These are phyloP conservation scores for Oncopeltus fasciatus DNA, from an alignment of 1,140 invertebrate genomes.

Conservation along the genomic window DNA sequence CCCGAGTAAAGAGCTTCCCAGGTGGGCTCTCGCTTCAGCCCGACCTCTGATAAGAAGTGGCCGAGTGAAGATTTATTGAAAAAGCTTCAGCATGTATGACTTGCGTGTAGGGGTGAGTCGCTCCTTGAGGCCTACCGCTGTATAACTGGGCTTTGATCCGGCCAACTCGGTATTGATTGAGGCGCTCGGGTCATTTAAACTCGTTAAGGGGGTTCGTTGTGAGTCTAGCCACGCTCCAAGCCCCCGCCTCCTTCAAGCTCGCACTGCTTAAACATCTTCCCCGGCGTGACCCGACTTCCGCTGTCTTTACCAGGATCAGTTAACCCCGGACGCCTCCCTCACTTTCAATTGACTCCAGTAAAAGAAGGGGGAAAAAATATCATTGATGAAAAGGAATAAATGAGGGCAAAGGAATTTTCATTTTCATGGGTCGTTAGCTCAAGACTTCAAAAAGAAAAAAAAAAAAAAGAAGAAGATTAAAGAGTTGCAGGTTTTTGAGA, in stretches of 20 bases:
- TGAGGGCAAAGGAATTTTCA: no score
- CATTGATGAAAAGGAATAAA: not conserved
- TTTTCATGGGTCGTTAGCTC: no score
- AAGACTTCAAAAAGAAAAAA: no score
- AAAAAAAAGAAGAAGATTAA: no score
- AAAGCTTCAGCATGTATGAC: not conserved
- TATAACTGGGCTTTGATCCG: conserved; percentile 4
- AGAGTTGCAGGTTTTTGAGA: no score
- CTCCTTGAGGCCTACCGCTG: no score
- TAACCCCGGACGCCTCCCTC: not conserved
- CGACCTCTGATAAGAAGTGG: not conserved
- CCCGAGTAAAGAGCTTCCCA: no score
- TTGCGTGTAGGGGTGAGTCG: no score
- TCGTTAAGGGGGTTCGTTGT: conserved; percentile 3
- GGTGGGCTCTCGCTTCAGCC: no score
- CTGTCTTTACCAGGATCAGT: not conserved
- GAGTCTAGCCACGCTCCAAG: not conserved
- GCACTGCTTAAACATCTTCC: conserved; percentile 3
- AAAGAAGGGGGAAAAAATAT: no score
- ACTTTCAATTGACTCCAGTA: no score
- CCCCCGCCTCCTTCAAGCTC: no score
- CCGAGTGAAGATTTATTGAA: not conserved
- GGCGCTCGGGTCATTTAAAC: conserved; percentile 3
- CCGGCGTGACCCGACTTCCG: not conserved
- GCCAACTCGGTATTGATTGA: not conserved